phyloP scores from a whole-genome alignment of 2,113 vertebrate species.

The Columba janthina region DNA sequence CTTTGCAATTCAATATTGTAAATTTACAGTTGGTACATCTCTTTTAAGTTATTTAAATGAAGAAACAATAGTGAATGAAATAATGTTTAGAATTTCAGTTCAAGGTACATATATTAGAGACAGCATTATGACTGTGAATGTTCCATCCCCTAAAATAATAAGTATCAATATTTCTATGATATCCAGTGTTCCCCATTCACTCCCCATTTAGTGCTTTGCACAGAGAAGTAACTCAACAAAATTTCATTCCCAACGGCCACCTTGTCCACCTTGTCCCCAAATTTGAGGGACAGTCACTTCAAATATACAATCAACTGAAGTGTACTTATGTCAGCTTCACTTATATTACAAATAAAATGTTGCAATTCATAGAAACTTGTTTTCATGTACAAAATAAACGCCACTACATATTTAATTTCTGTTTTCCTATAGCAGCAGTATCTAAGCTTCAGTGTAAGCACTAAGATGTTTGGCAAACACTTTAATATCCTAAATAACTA shows the following conservation, averaged over 20 bases:
- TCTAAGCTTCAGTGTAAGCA: conserved; percentile 48
- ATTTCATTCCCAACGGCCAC: neutral
- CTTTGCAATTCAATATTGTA: neutral
- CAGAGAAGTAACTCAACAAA: neutral
- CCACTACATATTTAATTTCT: neutral
- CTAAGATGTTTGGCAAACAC: conserved; percentile 25
- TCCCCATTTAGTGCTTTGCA: neutral
- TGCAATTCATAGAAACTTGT: neutral
- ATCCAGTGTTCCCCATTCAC: neutral
- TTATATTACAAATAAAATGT: neutral
- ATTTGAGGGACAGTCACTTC: neutral
- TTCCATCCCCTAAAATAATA: neutral
- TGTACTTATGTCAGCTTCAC: neutral
- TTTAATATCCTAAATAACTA: conserved; percentile 38
- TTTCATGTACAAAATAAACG: conserved; percentile 51
- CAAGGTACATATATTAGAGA: conserved; percentile 43
- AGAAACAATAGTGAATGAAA: conserved; percentile 37
- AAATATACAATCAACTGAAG: neutral
- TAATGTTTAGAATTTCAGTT: conserved; percentile 41
- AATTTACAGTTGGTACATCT: conserved; percentile 7
- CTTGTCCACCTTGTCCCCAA: neutral
- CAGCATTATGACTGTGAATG: neutral
- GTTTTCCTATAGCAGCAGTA: neutral
- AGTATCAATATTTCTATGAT: neutral
- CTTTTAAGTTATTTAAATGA: conserved; percentile 15